Evolutionary conservation across 2,113 vertebrate genomes (phyloP).

Genomic region (Mustelus asterias): DNA sequence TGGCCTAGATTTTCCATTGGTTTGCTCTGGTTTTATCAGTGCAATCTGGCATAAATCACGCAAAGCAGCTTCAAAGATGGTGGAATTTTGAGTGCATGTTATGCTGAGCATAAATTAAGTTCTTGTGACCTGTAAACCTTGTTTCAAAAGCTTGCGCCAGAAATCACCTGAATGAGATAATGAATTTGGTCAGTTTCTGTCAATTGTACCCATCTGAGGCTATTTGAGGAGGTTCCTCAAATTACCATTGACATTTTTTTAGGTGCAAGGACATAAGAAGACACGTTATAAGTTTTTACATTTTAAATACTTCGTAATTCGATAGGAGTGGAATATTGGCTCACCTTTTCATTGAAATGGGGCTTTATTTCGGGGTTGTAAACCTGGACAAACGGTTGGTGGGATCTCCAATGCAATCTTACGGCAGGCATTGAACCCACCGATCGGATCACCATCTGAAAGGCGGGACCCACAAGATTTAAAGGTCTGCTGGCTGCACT

Average conservation of each 20-base stretch:
- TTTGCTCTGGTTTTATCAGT: not conserved
- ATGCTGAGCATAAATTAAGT: too few relatives aligned
- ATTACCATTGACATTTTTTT: not conserved
- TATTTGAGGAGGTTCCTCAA: not conserved
- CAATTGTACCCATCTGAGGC: too few relatives aligned
- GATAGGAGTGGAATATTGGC: too few relatives aligned
- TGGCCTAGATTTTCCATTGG: not conserved
- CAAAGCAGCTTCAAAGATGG: not conserved
- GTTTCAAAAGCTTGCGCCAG: not conserved
- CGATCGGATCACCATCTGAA: too few relatives aligned
- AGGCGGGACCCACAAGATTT: too few relatives aligned
- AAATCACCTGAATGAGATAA: not conserved
- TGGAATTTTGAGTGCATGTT: not conserved
- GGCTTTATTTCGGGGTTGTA: too few relatives aligned
- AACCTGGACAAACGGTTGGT: too few relatives aligned
- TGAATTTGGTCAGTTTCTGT: too few relatives aligned
- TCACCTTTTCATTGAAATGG: too few relatives aligned
- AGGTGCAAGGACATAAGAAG: not conserved
- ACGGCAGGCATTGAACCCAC: too few relatives aligned
- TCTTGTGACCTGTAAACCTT: not conserved
- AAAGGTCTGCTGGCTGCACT: too few relatives aligned
- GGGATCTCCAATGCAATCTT: too few relatives aligned
- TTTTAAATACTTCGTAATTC: not conserved
- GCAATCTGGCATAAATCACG: not conserved
- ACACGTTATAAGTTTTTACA: not conserved